phyloP scores from a whole-genome alignment of 1,140 invertebrate species.

The Brachionus manjavacas region DNA sequence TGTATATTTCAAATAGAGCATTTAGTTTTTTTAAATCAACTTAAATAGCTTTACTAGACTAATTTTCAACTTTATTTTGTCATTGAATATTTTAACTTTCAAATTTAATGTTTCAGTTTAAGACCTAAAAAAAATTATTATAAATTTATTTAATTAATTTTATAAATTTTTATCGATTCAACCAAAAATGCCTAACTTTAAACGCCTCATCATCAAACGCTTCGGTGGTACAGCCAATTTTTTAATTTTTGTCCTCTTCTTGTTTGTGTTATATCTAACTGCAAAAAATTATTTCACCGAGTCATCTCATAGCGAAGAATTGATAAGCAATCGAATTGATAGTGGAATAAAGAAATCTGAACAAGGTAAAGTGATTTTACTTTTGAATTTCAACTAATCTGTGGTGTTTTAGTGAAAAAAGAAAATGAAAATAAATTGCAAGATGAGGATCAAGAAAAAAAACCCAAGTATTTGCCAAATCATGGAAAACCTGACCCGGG shows the following conservation, averaged over 20 bases:
- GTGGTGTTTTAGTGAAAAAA: neutral
- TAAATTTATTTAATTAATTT: too few species aligned
- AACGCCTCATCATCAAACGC: neutral
- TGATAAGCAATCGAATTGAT: neutral
- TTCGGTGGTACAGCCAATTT: constrained; percentile 3
- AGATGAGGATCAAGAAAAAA: neutral
- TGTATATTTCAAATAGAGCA: neutral
- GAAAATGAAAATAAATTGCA: neutral
- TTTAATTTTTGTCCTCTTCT: neutral
- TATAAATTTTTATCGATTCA: neutral
- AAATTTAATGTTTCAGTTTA: neutral
- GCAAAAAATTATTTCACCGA: neutral
- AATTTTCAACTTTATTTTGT: neutral
- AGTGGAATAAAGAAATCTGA: neutral
- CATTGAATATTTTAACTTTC: neutral
- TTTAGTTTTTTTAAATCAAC: neutral
- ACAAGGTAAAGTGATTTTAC: neutral
- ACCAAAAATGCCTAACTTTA: neutral
- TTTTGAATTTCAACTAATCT: neutral
- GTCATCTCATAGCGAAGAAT: neutral
- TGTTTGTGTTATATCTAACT: neutral
- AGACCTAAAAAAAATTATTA: too few species aligned
- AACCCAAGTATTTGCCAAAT: neutral
- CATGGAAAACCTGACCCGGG: constrained; percentile 15
- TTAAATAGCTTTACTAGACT: neutral